A percentile compares a stretch with the other conserved stretches of the same genome.
These are phyloP conservation scores for human (Homo sapiens) DNA, from an alignment of 2,113 vertebrate species.

Conservation along the genomic window DNA sequence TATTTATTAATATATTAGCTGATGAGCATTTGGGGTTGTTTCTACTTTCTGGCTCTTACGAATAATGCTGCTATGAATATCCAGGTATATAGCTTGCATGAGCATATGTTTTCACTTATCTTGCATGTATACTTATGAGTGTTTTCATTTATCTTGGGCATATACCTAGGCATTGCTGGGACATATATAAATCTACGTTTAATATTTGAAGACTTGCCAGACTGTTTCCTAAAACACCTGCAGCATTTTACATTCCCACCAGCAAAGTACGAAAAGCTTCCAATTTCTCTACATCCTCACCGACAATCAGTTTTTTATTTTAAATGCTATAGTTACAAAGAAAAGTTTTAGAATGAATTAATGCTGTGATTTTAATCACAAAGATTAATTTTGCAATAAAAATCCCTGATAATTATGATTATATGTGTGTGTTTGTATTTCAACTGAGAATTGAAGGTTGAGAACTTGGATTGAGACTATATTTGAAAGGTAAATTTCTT, in stretches of 20 bases:
- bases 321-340: neutral
- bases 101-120: neutral
- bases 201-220: neutral
- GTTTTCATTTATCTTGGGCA: neutral
- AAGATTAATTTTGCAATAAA: neutral
- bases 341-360: neutral
- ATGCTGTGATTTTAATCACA: neutral
- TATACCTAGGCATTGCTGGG: neutral
- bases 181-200: neutral
- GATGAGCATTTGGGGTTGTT: neutral
- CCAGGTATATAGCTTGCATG: neutral
- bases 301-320: neutral
- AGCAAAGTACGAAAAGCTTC: neutral
- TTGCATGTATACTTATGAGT: neutral
- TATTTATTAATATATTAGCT: neutral
- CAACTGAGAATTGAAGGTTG: neutral
- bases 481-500: neutral
- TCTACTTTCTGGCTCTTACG: neutral
- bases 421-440: neutral
- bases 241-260: neutral
- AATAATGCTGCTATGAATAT: neutral
- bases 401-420: neutral
- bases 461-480: neutral
- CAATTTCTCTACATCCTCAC: neutral
- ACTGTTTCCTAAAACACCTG: neutral